Conservation (phyloP, 2,888 invertebrate species). For the Zelleria hepariella region DNA sequence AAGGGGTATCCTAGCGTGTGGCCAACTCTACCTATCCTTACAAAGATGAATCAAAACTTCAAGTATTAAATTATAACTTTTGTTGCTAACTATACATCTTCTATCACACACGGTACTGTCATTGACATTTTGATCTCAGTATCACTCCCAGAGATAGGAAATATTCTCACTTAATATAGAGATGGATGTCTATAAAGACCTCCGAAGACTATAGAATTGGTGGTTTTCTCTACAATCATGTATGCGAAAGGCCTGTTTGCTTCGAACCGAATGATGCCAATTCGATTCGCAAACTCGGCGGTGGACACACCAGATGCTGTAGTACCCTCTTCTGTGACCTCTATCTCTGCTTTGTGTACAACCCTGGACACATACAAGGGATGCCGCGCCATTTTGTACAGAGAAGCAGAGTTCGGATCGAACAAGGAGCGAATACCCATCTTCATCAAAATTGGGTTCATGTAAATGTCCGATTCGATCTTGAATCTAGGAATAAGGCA, state of each 20-base stretch:
- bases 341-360: slow-evolving; percentile 80
- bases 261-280: slow-evolving; percentile 70
- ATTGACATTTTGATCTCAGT: neutral
- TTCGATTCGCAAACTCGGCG: slow-evolving; percentile 62
- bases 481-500: slow-evolving; percentile 76
- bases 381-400: slow-evolving; percentile 60
- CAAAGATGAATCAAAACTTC: neutral
- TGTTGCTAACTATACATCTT: neutral
- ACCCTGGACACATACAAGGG: slow-evolving; percentile 71
- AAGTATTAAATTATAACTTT: neutral
- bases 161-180: slow-evolving; percentile 28
- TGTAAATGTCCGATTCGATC: slow-evolving; percentile 68
- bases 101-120: neutral
- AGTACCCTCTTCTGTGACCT: slow-evolving; percentile 82
- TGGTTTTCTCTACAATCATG: slow-evolving; percentile 75
- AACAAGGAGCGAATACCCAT: slow-evolving; percentile 73
- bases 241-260: slow-evolving; percentile 78
- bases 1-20: too few species aligned
- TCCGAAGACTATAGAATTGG: slow-evolving; percentile 58
- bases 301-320: slow-evolving; percentile 75
- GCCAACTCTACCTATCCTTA: too few species aligned
- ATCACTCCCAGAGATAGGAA: neutral
- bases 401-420: slow-evolving; percentile 35
- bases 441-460: slow-evolving; percentile 62
- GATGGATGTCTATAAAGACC: slow-evolving; percentile 50